A percentile compares a stretch with the other conserved stretches of the same genome.
Conservation (phyloP, 2,797 vertebrate genomes). For the Emys orbicularis region DNA sequence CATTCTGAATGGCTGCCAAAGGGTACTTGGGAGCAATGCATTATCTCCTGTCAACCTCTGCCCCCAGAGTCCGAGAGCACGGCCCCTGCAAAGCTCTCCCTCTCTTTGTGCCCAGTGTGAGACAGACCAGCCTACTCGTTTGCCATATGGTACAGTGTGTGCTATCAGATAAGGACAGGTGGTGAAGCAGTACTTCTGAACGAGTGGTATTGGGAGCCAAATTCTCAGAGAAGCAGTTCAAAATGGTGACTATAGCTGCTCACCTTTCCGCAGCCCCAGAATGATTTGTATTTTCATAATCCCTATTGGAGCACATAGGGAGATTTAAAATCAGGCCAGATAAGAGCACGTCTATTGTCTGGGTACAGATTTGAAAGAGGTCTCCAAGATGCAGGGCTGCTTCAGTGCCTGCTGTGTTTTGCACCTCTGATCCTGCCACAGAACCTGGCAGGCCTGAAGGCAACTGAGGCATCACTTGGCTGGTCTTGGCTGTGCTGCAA, state of each 20-base stretch:
- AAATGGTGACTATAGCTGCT: neutral
- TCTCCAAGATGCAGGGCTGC: neutral
- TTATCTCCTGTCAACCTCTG: neutral
- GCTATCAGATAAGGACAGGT: neutral
- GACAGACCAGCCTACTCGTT: neutral
- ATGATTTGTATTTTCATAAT: neutral
- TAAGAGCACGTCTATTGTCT: neutral
- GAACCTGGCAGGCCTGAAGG: neutral
- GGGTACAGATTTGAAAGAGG: fast-evolving
- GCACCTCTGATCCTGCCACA: neutral
- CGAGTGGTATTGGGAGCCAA: neutral
- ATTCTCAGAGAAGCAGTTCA: neutral
- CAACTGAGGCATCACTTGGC: neutral
- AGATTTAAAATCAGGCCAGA: neutral
- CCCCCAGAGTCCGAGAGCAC: neutral
- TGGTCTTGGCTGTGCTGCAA: neutral
- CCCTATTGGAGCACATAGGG: neutral
- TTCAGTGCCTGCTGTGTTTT: neutral
- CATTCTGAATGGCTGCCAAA: neutral
- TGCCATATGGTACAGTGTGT: neutral
- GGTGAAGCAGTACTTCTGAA: neutral
- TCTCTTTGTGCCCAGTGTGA: neutral
- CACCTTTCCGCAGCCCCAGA: neutral
- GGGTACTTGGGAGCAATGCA: neutral
- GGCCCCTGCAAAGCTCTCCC: neutral